Base-by-base conservation (phyloP, 2,888 invertebrate species). In the Aspidapion aeneum region DNA sequence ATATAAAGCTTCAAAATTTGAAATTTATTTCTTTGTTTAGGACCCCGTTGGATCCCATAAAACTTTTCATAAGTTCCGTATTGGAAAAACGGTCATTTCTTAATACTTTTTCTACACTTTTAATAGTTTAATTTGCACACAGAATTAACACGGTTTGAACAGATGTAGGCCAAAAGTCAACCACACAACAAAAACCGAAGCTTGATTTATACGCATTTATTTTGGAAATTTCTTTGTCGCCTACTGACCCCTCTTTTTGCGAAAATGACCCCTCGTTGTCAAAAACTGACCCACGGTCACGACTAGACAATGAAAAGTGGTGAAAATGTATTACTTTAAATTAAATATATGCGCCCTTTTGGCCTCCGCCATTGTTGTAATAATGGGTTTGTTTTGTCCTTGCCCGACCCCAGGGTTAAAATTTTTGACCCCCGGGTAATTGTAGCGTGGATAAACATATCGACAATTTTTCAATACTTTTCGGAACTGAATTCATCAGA, bases 151-250 rank as follows among this genome's bases (percentile, higher is more conserved):
- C 63, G 74, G 74, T 74, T 74, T 75, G 77, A 77, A 78, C 79
- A 79, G 79, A 79, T 79, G 79, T 78, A 78, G 79, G 79, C 75
- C 78, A 79, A 77, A 76, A 78, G 79, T 77, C 78, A 78, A 79
- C 79, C 79, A 69, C 73, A 70, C 64, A 69, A 76, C 76, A 78
- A 78, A 73, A 71, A 71, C 70, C 75, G 69, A 76, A 77, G 73
- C 76, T 75, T 79, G 79, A 79, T 79, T 79, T 79, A 79, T 79
- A 35, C 71, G 35, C 3, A 12, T 3, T 35, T 35, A 35, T 35
- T 35, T 35, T 72, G 74, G 74, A 18, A 72, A 74, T 73, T 71
- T 76, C 74, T 74, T 74, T 75, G 75, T 72, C 74, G 74, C 73
- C 75, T 73, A 74, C 68, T 72, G 72, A 72, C 72, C 72, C 67